These are phyloP conservation scores for Parauchenoglanis ngamensis DNA, from an alignment of 2,797 vertebrate species.

Conservation along the genomic window DNA sequence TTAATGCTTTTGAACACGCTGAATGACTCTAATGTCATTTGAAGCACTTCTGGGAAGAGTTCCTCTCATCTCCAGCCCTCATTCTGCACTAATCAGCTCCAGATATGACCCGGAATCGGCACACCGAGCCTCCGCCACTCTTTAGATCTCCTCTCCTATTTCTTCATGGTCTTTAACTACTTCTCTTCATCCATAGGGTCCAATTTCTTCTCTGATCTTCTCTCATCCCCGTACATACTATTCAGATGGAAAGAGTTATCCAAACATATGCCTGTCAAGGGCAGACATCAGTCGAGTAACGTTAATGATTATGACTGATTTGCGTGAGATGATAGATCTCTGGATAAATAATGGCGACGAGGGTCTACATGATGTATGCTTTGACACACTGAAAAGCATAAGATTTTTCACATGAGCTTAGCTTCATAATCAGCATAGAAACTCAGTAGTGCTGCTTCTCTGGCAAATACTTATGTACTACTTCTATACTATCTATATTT, in stretches of 20 bases:
- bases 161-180: conserved; percentile 17
- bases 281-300: neutral
- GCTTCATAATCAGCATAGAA: neutral
- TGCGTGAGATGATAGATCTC: neutral
- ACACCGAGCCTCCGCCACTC: neutral
- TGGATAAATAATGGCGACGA: neutral
- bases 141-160: conserved; percentile 21
- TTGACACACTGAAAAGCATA: neutral
- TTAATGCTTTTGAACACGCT: conserved; percentile 54
- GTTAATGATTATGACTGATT: neutral
- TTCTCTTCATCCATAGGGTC: conserved; percentile 5
- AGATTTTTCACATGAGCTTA: neutral
- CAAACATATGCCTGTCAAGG: neutral
- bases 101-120: conserved; percentile 48
- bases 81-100: conserved; percentile 59
- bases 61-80: conserved; percentile 52
- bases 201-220: conserved; percentile 1
- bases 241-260: conserved; percentile 24
- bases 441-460: neutral
- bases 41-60: conserved; percentile 60
- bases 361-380: neutral
- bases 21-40: conserved; percentile 60
- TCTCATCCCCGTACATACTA: neutral
- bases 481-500: neutral
- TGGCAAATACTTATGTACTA: neutral